Conservation (phyloP, 2,888 invertebrate species). For the Mylabris sibirica region DNA sequence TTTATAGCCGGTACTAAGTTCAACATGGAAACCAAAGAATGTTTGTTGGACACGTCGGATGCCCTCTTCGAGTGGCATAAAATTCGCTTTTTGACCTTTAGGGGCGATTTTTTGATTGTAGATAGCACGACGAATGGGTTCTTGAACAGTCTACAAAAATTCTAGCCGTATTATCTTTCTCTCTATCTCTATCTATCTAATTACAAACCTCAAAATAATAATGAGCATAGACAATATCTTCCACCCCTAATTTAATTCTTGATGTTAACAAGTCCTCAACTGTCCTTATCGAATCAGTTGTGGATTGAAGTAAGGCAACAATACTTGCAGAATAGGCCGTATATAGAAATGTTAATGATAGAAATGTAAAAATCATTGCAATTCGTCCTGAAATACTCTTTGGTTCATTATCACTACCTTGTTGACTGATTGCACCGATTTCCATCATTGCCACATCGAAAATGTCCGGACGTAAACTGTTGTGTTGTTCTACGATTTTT, state of each 20-base stretch:
- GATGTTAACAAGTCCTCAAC: constrained; percentile 66
- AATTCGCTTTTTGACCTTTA: constrained; percentile 66
- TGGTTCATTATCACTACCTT: constrained; percentile 62
- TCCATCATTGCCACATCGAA: constrained; percentile 57
- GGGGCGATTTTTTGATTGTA: constrained; percentile 70
- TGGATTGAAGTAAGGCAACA: constrained; percentile 71
- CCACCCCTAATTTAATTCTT: constrained; percentile 68
- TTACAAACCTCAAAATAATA: constrained; percentile 72
- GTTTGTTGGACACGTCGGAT: constrained; percentile 67
- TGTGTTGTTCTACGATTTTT: constrained; percentile 1
- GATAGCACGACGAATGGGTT: constrained; percentile 68
- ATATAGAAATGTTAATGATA: constrained; percentile 66
- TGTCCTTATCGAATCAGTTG: constrained; percentile 66
- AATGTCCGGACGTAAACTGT: constrained; percentile 41
- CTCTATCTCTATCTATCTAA: too few relatives aligned
- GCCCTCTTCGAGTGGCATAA: constrained; percentile 69
- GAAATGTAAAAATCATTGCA: constrained; percentile 50
- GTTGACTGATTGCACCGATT: constrained; percentile 63
- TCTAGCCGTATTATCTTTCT: too few relatives aligned
- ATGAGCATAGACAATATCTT: constrained; percentile 65
- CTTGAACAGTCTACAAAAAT: constrained; percentile 68
- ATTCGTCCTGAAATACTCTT: constrained; percentile 61
- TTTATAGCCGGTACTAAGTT: constrained; percentile 71
- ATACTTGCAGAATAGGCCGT: constrained; percentile 74
- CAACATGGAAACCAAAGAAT: constrained; percentile 74